Evolutionary conservation across 2,888 invertebrate species (phyloP).

Genomic region (Tetragonula carbonaria): DNA sequence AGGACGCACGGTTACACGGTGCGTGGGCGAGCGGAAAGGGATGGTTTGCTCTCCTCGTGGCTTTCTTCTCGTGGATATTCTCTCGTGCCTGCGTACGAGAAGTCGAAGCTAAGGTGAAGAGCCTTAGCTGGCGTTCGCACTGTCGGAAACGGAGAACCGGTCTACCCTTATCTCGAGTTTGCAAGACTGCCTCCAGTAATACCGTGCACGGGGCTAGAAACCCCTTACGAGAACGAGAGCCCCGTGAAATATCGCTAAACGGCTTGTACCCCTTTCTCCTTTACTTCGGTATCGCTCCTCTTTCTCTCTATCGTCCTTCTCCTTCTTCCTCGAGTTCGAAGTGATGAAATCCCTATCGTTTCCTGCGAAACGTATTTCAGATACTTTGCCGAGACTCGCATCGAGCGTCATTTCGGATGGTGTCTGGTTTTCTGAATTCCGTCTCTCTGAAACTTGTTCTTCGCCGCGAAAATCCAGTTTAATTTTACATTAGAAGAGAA

Average conservation of each 20-base stretch:
- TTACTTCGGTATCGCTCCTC: conserved; percentile 16
- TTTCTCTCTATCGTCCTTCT: not conserved
- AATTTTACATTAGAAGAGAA: no score
- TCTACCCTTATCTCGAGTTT: conserved; percentile 82
- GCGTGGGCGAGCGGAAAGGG: not conserved
- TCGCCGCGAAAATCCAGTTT: no score
- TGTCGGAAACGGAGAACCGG: conserved; percentile 73
- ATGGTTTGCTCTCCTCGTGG: conserved; percentile 70
- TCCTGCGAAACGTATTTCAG: not conserved
- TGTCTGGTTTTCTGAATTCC: no score
- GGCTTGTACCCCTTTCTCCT: conserved; percentile 70
- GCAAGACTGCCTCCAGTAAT: conserved; percentile 84
- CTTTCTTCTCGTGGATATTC: conserved; percentile 70
- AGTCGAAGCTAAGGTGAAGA: conserved; percentile 64
- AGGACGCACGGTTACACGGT: conserved; percentile 6
- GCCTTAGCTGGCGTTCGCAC: conserved; percentile 78
- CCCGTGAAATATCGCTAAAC: conserved; percentile 83
- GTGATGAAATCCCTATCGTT: not conserved
- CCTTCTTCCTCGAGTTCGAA: not conserved
- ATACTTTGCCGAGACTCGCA: not conserved
- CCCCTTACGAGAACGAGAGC: conserved; percentile 74
- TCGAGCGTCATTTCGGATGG: not conserved
- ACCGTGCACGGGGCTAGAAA: conserved; percentile 72
- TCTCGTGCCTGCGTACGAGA: conserved; percentile 53
- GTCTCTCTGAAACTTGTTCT: no score